Percentiles rank a stretch among this genome's conserved stretches.
phyloP scores from a whole-genome alignment of 1,140 invertebrate species.

The Tribolium castaneum region DNA sequence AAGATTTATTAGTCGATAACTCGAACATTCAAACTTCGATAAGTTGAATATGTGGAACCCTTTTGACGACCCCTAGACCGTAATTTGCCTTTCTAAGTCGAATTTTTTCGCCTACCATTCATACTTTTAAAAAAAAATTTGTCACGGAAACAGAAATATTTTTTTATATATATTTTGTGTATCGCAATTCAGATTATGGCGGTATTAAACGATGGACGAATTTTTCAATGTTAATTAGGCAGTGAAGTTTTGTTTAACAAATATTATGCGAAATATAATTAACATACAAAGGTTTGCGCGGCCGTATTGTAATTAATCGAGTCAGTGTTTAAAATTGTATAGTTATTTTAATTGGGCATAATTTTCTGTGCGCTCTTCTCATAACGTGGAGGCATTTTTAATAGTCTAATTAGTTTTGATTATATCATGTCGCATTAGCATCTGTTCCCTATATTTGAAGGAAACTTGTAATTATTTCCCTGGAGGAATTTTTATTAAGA shows the following conservation, averaged over 20 bases:
- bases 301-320: neutral
- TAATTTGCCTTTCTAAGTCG: too few species aligned
- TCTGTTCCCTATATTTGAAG: constrained; percentile 21
- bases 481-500: constrained; percentile 15
- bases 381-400: neutral
- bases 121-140: too few species aligned
- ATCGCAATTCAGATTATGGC: too few species aligned
- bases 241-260: neutral
- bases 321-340: neutral
- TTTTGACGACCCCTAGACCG: too few species aligned
- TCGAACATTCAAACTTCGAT: too few species aligned
- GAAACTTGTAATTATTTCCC: constrained; percentile 2
- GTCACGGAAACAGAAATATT: too few species aligned
- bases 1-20: too few species aligned
- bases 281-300: neutral
- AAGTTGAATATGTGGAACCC: too few species aligned
- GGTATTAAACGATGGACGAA: neutral
- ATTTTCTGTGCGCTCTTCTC: too few species aligned
- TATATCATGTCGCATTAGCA: constrained; percentile 19
- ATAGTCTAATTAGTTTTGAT: constrained; percentile 29
- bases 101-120: too few species aligned
- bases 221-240: neutral
- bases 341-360: constrained; percentile 30
- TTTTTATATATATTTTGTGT: too few species aligned
- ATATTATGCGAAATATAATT: neutral